Conservation (phyloP, 2,888 invertebrate species). For the Oxycera nigricornis region DNA sequence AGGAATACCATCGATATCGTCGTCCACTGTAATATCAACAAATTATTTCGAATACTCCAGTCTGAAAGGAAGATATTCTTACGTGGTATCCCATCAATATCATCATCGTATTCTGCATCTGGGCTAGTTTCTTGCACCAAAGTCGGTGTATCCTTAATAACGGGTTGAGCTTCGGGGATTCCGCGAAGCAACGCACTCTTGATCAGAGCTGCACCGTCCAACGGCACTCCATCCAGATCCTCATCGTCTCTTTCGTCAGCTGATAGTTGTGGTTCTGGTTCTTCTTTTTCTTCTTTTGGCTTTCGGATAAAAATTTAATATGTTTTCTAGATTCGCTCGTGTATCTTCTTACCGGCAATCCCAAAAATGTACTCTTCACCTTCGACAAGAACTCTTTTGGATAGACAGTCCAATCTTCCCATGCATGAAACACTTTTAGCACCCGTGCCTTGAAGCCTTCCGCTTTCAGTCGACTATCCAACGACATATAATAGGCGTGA, state of each 20-base stretch:
- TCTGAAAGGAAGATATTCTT: conserved; percentile 49
- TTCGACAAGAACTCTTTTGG: conserved; percentile 89
- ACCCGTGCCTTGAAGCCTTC: conserved; percentile 94
- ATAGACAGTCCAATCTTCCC: conserved; percentile 98
- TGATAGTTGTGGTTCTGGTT: conserved; percentile 64
- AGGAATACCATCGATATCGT: conserved; percentile 79
- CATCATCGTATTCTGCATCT: conserved; percentile 64
- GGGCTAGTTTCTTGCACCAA: conserved; percentile 48
- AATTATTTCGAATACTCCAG: neutral
- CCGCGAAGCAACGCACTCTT: conserved; percentile 70
- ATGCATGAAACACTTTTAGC: conserved; percentile 88
- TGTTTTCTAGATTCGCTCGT: neutral
- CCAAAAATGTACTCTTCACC: conserved; percentile 90
- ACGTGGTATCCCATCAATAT: conserved; percentile 75
- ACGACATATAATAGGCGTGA: conserved; percentile 73
- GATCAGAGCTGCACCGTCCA: conserved; percentile 82
- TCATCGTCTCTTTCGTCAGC: conserved; percentile 68
- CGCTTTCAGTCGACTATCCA: conserved; percentile 88
- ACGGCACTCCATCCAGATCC: conserved; percentile 76
- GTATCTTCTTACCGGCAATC: conserved; percentile 63
- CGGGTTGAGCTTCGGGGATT: conserved; percentile 55
- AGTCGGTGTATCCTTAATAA: conserved; percentile 56
- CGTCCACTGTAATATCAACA: conserved; percentile 66
- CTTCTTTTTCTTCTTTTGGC: conserved; percentile 54
- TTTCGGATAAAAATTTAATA: conserved; percentile 39